Evolutionary conservation across 2,888 invertebrate species (phyloP), one percentile per base, ranked within the genome.

Genomic region (Dicranocentrus wangi): DNA sequence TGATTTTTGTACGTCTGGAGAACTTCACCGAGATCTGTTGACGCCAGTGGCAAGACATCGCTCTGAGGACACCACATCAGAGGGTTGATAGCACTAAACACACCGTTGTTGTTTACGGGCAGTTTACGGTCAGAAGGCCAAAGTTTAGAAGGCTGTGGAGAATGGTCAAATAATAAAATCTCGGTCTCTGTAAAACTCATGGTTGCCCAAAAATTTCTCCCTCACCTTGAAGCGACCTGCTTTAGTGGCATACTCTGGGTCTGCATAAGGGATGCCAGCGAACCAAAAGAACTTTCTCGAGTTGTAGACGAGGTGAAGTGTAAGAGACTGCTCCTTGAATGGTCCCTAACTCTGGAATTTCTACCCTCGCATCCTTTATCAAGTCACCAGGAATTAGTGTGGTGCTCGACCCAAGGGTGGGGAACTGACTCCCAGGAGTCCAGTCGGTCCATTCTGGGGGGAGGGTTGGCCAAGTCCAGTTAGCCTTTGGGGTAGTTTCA

Each of bases 261-360:
- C 47, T 25, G 82, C 77, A 42, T 78, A 82, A 0, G 82, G 78
- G 8, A 78, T 78, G 0, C 78, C 71, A 53, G 70, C 61, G 65
- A 69, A 81, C 21, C 15, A 65, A 55, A 25, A 65, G 28, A 77
- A 69, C 27, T 60, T 47, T 15, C 61, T 61, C 58, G 70, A 0
- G 13, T 19, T n/a, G 51, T 42, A 21, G 55, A 68, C 32, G 78
- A 60, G n/a, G n/a, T 0, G 63, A 70, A 2, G 83, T 79, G 25
- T 60, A 23, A 23, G 63, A 43, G 13, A 17, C 21, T 13, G 5
- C 25, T 0, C 83, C 83, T 60, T 82, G 70, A 47, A 83, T 79
- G 2, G 2, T 53, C 1, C 82, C 83, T 15, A 83, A 53, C 3
- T 63, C 82, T n/a, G 65, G 66, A 27, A 79, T 58, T 0, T 69